Evolutionary conservation across 2,888 invertebrate species (phyloP), one percentile per base, ranked within the genome.

Genomic region (Willowsia nigromaculata): DNA sequence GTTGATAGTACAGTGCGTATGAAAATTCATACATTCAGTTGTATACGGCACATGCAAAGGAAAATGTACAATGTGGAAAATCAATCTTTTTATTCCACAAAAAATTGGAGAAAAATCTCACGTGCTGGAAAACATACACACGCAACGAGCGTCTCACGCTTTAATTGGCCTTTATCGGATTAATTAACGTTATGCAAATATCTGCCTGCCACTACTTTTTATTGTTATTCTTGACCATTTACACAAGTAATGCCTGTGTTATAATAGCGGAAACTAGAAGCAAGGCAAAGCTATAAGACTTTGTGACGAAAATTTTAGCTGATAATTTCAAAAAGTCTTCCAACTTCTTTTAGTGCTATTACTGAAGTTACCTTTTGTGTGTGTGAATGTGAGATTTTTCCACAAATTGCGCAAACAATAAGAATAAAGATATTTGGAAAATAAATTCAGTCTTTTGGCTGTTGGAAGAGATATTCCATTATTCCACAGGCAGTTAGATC

Each of bases 101-200:
- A n/a, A 7, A n/a, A 9, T 43, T 43, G 4, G 43, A 9, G 5
- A 25, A 6, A 56, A 56, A 22, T 7, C 3, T 56, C 9, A 9
- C 22, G 22, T 25, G 22, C 13, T 62, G 6, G 5, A 13, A 11
- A 53, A 7, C n/a, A 22, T 33, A 65, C 65, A 25, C 71, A 71
- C 40, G 71, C 71, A 43, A 71, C n/a, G 18, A 68, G 3, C 71
- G 65, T 71, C 15, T 68, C 43, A 11, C 25, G 22, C 43, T 71
- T 22, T 43, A 71, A 71, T 71, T 9, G 43, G 71, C 71, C 43
- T 43, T 71, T 71, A 71, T 71, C 71, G 13, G 71, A 71, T 71
- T 71, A 71, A 71, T 71, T 71, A 71, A 71, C 43, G 11, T 11
- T 71, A 71, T 71, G 71, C 71, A 43, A 71, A 71, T 71, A 4